Base-by-base conservation (phyloP, 2,888 invertebrate genomes). In the Opisthograptis luteolata region DNA sequence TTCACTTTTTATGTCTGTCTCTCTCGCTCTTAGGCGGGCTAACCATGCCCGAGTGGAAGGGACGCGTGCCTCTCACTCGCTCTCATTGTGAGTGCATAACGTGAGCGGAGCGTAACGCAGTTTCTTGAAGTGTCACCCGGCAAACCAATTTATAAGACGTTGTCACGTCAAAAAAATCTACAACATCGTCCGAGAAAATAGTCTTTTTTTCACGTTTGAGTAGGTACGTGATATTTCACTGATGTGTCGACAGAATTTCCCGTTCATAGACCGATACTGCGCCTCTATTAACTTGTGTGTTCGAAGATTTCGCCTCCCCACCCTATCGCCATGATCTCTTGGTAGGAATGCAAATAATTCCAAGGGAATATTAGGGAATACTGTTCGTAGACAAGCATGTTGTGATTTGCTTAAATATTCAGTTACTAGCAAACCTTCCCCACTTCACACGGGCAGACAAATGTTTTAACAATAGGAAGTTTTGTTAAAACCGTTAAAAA, bases 321-420 rank as follows among this genome's bases (percentile, higher is more conserved):
- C 10, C 15, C 14, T 10, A n/a, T 15, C 15, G 13, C 13, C 19
- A 14, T 1, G 7, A 1, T 20, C 30, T 9, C 22, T 39, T 9
- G 12, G 17, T 19, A 8, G 35, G 50, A 44, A 51, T 51, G 40
- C 24, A 40, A 51, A 40, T 24, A 30, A 51, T 49, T 30, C 22
- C 8, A 1, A 20, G 20, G 24, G 35, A 49, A 43, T 32, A 30
- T 34, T 22, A 20, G 20, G 24, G 35, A 49, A 43, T 32, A 30
- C 30, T 22, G 34, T 24, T 30, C 30, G 15, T 40, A 17, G 42
- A 40, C 30, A 13, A 40, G 25, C 30, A 40, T 44, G 39, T 43
- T 22, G 34, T 40, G 44, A 51, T 44, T 49, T 36, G 35, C 44
- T 41, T 27, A 27, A 32, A 34, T 50, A 50, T 51, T 42, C 17